These are phyloP conservation scores for Aegotheles bennettii DNA, from an alignment of 2,113 vertebrate genomes.

Conservation along the genomic window DNA sequence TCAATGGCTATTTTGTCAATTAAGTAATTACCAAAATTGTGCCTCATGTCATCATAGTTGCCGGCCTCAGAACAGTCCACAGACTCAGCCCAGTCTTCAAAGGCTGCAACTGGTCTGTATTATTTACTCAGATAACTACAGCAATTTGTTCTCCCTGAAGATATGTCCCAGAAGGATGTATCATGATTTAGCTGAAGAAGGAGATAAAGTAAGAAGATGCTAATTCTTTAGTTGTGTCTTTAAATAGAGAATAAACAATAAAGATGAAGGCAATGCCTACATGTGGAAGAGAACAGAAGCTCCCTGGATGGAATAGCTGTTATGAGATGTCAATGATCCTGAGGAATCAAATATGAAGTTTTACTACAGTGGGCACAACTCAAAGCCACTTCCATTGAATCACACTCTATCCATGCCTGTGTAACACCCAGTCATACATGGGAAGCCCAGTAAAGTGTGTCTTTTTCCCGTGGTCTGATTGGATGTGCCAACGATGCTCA, in stretches of 20 bases:
- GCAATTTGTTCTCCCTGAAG: background rate
- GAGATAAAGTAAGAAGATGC: background rate
- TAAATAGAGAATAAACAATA: background rate
- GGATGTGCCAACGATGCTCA: background rate
- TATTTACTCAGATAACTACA: background rate
- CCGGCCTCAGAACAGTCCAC: background rate
- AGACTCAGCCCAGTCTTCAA: background rate
- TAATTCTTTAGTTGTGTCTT: background rate
- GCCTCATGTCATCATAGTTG: background rate
- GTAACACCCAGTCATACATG: too few species aligned
- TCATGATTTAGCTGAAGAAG: background rate
- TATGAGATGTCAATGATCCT: background rate
- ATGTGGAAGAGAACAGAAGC: background rate
- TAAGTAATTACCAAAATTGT: background rate
- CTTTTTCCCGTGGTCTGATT: background rate
- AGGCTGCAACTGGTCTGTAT: background rate
- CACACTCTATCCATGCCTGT: rapidly evolving
- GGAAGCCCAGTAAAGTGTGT: background rate
- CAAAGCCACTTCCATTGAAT: background rate
- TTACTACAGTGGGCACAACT: background rate
- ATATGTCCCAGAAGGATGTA: background rate
- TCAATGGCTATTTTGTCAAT: background rate
- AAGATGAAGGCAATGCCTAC: background rate
- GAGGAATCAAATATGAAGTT: background rate
- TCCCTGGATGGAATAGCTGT: background rate